These are phyloP conservation scores for Salvelinus alpinus DNA, from an alignment of 2,113 vertebrate species.

Conservation along the genomic window DNA sequence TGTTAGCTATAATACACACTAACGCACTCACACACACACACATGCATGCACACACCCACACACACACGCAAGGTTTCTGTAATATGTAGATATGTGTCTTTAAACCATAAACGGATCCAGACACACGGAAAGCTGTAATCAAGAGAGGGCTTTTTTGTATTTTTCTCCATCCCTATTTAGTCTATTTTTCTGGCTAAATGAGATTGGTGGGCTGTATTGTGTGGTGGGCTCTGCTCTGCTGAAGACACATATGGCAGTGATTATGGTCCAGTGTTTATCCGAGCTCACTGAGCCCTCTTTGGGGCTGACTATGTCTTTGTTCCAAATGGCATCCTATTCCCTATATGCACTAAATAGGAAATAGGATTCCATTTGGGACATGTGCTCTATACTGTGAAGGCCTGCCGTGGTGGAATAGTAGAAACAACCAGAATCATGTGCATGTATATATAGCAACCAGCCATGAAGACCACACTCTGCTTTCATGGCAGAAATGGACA, in stretches of 20 bases:
- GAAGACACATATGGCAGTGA: constrained; percentile 73
- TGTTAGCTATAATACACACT: no score
- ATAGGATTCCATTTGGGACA: no score
- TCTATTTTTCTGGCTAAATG: constrained; percentile 18
- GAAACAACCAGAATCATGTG: no score
- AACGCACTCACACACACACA: no score
- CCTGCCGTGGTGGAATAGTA: no score
- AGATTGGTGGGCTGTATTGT: constrained; percentile 1
- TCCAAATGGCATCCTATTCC: no score
- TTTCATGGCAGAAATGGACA: no score
- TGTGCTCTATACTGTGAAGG: no score
- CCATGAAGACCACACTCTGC: no score
- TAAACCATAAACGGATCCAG: constrained; percentile 79
- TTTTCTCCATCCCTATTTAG: constrained; percentile 37
- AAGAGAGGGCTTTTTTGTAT: constrained; percentile 28
- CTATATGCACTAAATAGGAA: not conserved
- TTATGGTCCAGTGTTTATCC: constrained; percentile 69
- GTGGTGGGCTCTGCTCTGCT: constrained; percentile 8
- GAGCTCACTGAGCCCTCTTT: constrained; percentile 43
- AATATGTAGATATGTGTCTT: constrained; percentile 72
- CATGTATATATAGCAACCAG: no score
- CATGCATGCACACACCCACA: no score
- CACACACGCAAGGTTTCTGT: constrained; percentile 21
- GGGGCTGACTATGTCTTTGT: constrained; percentile 5
- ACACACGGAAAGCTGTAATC: constrained; percentile 34